Base-by-base conservation (phyloP, 2,888 invertebrate species). In the Geotrupes spiniger region DNA sequence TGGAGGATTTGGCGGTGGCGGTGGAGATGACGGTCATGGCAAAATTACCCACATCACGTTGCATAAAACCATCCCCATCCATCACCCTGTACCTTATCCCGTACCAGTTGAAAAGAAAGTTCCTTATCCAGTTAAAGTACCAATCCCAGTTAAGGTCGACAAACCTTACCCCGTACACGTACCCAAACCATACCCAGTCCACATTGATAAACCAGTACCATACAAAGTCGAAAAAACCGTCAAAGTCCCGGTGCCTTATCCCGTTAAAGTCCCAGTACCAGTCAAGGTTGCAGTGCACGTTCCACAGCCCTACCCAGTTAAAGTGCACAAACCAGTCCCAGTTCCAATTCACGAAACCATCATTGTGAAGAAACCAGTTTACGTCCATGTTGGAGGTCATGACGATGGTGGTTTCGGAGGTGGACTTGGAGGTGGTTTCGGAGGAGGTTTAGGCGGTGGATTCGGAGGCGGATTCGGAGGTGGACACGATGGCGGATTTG, bases 151-250 rank as follows among this genome's bases (percentile, higher is more conserved):
- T 17, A 41, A 51, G 9, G 51, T 51, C 25, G 51, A 51, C 26
- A 51, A 47, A 25, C 51, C 51, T 12, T 51, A 51, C 40, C 51
- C 51, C 2, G 51, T 51, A 1, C 51, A 47, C 8, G 51, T 51
- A 8, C 51, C 51, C 6, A 46, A 51, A 51, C 51, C 51, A 21
- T 51, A 51, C 28, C 51, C 51, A 43, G 51, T 51, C 9, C 46
- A 33, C 8, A 25, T 51, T 9, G 51, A 51, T 11, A 51, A 51
- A 43, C 51, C 51, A 9, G 43, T 47, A 14, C 51, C 51, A 15
- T 47, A 47, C 29, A 42, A 42, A 44, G 46, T 51, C 9, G 51
- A 40, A 17, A 51, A 47, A 26, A 47, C 39, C 27, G 11, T 51
- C 15, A 40, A 40, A 9, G 46, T 47, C 27, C 51, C 46, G 28